These are phyloP conservation scores for Chrysina gloriosa DNA, from an alignment of 2,888 invertebrate genomes.

Conservation along the genomic window DNA sequence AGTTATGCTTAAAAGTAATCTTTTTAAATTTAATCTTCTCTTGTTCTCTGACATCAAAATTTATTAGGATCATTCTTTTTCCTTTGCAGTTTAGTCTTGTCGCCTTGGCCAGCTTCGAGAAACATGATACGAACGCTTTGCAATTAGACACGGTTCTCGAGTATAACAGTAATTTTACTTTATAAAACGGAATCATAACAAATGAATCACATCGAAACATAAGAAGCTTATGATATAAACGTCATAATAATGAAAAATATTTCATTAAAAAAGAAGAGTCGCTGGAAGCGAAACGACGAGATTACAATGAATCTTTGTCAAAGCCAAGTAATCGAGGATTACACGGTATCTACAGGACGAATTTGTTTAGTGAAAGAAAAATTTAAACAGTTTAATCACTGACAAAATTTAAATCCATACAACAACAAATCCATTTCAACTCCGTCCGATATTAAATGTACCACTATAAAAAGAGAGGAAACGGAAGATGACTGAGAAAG, in stretches of 20 bases:
- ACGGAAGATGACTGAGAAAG: neutral
- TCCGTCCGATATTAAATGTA: conserved; percentile 28
- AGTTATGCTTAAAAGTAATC: no score
- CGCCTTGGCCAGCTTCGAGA: conserved; percentile 16
- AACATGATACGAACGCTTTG: conserved; percentile 25
- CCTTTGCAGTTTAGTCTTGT: conserved; percentile 5
- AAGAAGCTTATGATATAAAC: conserved; percentile 47
- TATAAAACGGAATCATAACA: conserved; percentile 42
- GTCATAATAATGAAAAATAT: conserved; percentile 50
- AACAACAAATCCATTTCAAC: no score
- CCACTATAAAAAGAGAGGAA: neutral
- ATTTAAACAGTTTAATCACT: conserved; percentile 50
- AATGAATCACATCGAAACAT: conserved; percentile 44
- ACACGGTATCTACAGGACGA: conserved; percentile 47
- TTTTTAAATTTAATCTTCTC: conserved; percentile 10
- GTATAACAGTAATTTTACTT: conserved; percentile 38
- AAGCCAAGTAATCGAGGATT: conserved; percentile 50
- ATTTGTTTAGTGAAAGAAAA: conserved; percentile 48
- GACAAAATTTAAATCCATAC: conserved; percentile 37
- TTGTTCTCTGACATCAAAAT: conserved; percentile 3
- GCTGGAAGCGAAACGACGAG: conserved; percentile 39
- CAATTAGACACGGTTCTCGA: conserved; percentile 40
- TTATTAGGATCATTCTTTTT: conserved; percentile 11
- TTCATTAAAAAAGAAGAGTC: conserved; percentile 43
- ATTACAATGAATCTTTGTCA: conserved; percentile 51